Percentiles rank a stretch among this genome's conserved stretches.
Conservation (phyloP, 2,113 vertebrate genomes). For the Garra rufa region DNA sequence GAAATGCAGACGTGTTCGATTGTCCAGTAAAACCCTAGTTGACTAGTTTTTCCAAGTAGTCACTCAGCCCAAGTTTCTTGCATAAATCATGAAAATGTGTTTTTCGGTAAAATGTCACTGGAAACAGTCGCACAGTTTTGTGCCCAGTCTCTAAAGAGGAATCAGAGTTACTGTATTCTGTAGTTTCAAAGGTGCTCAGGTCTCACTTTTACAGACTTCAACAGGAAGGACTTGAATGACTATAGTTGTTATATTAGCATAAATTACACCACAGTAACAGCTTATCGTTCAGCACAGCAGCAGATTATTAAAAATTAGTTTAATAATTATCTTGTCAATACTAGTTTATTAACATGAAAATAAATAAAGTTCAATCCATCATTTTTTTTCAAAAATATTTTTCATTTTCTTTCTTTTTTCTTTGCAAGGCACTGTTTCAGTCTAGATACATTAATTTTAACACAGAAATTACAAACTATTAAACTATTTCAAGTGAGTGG, state of each 20-base stretch:
- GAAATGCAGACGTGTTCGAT: conserved; percentile 27
- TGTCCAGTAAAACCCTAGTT: conserved; percentile 28
- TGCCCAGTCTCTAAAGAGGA: background rate
- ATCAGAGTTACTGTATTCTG: background rate
- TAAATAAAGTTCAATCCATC: no score
- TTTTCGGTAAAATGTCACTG: background rate
- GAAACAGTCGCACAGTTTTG: background rate
- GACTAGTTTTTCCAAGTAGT: conserved; percentile 31
- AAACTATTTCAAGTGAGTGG: background rate
- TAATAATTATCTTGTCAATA: background rate
- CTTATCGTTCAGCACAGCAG: background rate
- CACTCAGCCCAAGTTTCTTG: background rate
- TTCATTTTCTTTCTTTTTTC: no score
- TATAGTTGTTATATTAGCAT: background rate
- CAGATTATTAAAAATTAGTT: background rate
- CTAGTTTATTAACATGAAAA: no score
- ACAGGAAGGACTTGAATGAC: background rate
- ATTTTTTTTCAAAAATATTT: no score
- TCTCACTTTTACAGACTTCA: background rate
- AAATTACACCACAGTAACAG: background rate
- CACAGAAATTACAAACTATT: background rate
- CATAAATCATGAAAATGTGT: background rate
- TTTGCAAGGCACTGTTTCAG: no score
- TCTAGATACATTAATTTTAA: no score
- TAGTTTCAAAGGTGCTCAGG: background rate